Conservation (phyloP, 2,797 vertebrate genomes). For the Mallotus villosus region DNA sequence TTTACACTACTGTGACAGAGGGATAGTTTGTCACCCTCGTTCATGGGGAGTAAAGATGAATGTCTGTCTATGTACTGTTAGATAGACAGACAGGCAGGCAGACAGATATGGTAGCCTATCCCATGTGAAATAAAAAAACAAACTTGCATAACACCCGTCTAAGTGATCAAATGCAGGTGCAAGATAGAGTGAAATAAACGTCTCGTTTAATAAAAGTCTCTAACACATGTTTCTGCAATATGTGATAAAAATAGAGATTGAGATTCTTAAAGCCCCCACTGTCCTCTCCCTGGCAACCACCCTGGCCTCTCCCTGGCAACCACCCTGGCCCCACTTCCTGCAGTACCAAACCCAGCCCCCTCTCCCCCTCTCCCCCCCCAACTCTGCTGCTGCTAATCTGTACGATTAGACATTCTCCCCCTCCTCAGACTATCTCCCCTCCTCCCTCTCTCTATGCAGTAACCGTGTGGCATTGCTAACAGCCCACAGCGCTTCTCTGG, state of each 20-base stretch:
- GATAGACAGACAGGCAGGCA: too few relatives aligned
- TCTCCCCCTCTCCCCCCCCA: slow-evolving; percentile 4
- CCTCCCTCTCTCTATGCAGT: slow-evolving; percentile 41
- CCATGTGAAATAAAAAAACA: background rate
- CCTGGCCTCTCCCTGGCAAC: background rate
- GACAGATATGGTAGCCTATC: too few relatives aligned
- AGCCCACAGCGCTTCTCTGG: slow-evolving; percentile 56
- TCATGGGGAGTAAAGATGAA: too few relatives aligned
- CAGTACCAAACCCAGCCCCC: slow-evolving; percentile 50
- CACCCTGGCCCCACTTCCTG: slow-evolving; percentile 36
- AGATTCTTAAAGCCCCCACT: too few relatives aligned
- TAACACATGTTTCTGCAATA: too few relatives aligned
- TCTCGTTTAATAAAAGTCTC: background rate
- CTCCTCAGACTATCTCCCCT: background rate
- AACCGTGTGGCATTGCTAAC: slow-evolving; percentile 45
- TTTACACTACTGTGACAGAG: too few relatives aligned
- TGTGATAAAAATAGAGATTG: too few relatives aligned
- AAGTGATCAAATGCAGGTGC: background rate
- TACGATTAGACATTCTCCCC: slow-evolving; percentile 27
- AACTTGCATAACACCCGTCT: slow-evolving; percentile 2
- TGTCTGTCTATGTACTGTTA: slow-evolving; percentile 6
- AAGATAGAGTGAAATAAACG: background rate
- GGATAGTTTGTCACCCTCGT: too few relatives aligned
- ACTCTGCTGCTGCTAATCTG: slow-evolving; percentile 39
- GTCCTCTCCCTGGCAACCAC: background rate